Conservation (phyloP, 2,888 invertebrate genomes). For the Elysia crispata region DNA sequence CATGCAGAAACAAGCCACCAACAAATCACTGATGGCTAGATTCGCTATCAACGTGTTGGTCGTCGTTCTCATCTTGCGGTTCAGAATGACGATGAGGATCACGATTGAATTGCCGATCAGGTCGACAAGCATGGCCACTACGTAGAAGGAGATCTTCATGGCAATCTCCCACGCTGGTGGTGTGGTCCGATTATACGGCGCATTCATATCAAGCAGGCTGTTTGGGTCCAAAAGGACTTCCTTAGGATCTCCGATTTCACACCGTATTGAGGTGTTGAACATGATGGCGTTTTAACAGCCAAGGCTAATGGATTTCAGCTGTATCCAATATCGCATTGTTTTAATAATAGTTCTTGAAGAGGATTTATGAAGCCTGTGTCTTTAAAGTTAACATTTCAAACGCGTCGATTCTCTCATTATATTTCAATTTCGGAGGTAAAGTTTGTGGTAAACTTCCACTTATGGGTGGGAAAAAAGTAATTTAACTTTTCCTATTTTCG, state of each 20-base stretch:
- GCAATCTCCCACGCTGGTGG: slow-evolving; percentile 56
- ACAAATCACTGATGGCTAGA: slow-evolving; percentile 68
- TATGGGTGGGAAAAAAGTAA: too few species aligned
- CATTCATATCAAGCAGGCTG: too few species aligned
- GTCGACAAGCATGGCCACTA: slow-evolving; percentile 63
- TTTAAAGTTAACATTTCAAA: not conserved
- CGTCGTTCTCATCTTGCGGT: slow-evolving; percentile 65
- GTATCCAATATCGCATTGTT: not conserved
- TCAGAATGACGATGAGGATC: slow-evolving; percentile 63
- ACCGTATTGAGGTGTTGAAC: not conserved
- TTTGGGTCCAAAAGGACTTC: not conserved
- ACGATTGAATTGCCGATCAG: slow-evolving; percentile 69
- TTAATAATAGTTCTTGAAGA: not conserved
- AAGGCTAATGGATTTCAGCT: not conserved
- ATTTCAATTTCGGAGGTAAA: too few species aligned
- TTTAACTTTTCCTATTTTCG: too few species aligned
- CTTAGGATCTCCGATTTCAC: not conserved
- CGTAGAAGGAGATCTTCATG: slow-evolving; percentile 67
- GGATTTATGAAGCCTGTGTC: not conserved
- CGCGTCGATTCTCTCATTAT: too few species aligned
- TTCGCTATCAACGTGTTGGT: slow-evolving; percentile 70
- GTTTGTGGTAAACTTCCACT: too few species aligned
- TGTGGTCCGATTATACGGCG: slow-evolving; percentile 34
- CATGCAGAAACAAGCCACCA: slow-evolving; percentile 72
- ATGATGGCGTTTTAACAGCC: not conserved